phyloP scores from a whole-genome alignment of 1,140 invertebrate species.

The Conopomorpha cramerella region DNA sequence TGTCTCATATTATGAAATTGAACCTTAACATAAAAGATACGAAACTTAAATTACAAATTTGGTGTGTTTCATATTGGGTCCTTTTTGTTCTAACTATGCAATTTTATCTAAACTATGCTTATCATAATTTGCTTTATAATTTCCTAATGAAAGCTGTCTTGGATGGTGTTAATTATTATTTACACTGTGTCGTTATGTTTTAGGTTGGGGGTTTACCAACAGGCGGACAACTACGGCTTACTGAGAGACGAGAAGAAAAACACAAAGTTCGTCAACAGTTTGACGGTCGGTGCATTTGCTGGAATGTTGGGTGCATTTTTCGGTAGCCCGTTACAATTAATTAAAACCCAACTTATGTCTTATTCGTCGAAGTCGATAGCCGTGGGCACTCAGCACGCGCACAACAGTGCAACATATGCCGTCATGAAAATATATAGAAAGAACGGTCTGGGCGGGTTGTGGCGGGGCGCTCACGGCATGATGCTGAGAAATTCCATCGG shows the following conservation, averaged over 20 bases:
- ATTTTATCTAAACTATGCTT: no score
- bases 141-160: no score
- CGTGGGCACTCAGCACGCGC: conserved; percentile 86
- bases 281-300: conserved; percentile 43
- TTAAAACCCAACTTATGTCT: conserved; percentile 91
- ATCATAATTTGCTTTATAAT: no score
- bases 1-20: no score
- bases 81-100: no score
- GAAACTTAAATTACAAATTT: no score
- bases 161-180: no score
- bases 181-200: no score
- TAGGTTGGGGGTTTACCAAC: conserved; percentile 57
- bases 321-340: conserved; percentile 77
- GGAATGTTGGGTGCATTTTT: conserved; percentile 43
- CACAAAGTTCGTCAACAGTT: conserved; percentile 39
- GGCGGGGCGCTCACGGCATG: conserved; percentile 76
- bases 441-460: conserved; percentile 76
- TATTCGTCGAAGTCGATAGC: conserved; percentile 78
- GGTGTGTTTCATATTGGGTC: no score
- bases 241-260: conserved; percentile 43
- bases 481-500: conserved; percentile 63
- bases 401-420: conserved; percentile 71
- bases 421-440: conserved; percentile 71
- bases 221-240: conserved; percentile 49
- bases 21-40: no score